phyloP scores from a whole-genome alignment of 1,140 invertebrate species.

The Bombus haemorrhoidalis region DNA sequence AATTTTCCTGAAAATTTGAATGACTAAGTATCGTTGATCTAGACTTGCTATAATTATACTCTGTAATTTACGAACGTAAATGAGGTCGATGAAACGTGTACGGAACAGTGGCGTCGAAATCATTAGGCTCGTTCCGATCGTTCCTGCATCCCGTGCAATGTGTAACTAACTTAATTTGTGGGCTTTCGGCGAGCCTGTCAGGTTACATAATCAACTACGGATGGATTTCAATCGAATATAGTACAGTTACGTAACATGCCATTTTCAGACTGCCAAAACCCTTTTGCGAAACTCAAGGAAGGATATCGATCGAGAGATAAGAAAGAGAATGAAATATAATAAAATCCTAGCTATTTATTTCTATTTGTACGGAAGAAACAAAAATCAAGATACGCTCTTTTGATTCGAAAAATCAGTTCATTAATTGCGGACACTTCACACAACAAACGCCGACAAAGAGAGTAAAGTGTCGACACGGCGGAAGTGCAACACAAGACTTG shows the following conservation, averaged over 20 bases:
- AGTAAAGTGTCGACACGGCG: neutral
- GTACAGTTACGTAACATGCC: neutral
- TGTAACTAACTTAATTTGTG: conserved; percentile 21
- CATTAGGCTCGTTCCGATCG: neutral
- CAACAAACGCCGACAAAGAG: neutral
- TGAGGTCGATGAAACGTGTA: neutral
- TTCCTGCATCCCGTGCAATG: neutral
- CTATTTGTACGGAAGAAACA: neutral
- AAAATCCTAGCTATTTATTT: neutral
- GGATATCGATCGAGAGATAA: neutral
- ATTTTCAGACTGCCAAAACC: neutral
- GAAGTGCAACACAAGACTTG: conserved; percentile 45
- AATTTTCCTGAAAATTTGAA: neutral
- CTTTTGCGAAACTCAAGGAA: neutral
- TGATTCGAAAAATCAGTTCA: conserved; percentile 24
- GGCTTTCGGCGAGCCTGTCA: neutral
- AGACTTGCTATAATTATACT: neutral
- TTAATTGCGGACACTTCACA: conserved; percentile 11
- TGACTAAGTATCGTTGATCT: conserved; percentile 2
- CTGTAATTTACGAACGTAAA: neutral
- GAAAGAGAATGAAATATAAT: neutral
- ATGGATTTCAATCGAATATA: conserved; percentile 11
- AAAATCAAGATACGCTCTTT: neutral
- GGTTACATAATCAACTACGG: conserved; percentile 13
- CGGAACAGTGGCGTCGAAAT: neutral